Base-by-base conservation (phyloP, 2,888 invertebrate genomes). In the Nebria brevicollis region DNA sequence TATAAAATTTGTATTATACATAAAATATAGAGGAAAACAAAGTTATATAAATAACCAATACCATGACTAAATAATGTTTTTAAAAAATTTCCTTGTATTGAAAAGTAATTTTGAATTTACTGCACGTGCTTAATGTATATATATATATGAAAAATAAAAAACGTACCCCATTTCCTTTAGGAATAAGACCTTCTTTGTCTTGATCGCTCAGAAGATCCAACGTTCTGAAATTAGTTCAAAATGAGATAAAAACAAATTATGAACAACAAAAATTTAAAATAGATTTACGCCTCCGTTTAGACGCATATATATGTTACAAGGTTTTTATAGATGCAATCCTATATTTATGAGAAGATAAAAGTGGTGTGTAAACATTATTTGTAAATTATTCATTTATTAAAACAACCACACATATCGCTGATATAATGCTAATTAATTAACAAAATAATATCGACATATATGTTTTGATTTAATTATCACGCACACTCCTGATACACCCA, bases 151-250 rank as follows among this genome's bases (percentile, higher is more conserved):
- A 54, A 54, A 11, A 54, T 65, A n/a, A 4, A 83, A 34, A 80
- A 85, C 91, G 91, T 88, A 93, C 93, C 82, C 92, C 92, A 85
- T 93, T 93, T 66, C 93, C 92, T 82, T 87, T 86, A 1, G 92
- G 92, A 6, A 91, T 86, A 1, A 83, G 83, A 11, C 86, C 86
- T 77, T 82, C 82, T 80, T 90, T 89, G 0, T 89, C 86, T 26
- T 89, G 90, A 83, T 91, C 90, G 75, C 88, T 88, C 0, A 90
- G 90, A 34, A 93, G 87, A 72, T 89, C 90, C 6, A 90, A 88
- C 6, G 93, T 93, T 82, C 92, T 93, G 89, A 70, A 86, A 90
- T 86, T 83, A 83, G 82, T 20, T 20, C 10, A 43, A 42, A 13
- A 41, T 4, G 34, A n/a, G 15, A 4, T 3, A n/a, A 4, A n/a